Evolutionary conservation across 2,888 invertebrate genomes (phyloP), one percentile per base, ranked within the genome.

Genomic region (Cheilosia vulpina): DNA sequence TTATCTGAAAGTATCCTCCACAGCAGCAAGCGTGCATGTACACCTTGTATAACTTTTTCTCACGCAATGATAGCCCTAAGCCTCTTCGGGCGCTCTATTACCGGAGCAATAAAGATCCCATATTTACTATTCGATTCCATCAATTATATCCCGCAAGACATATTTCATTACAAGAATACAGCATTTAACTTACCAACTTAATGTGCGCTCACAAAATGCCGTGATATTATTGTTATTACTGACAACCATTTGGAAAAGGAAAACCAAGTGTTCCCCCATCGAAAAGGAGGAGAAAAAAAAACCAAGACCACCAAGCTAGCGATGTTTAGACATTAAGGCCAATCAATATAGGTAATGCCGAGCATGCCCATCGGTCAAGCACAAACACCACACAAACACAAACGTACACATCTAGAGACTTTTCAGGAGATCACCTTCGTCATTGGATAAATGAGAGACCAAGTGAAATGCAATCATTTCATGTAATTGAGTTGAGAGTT

Each of bases 391-490:
- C 3, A 47, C 45, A 17, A 1, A 47, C 45, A 15, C 7, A 45
- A 9, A n/a, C 17, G 0, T 6, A 15, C 17, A n/a, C n/a, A 47
- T 47, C 45, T 4, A 19, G 0, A 47, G n/a, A 47, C n/a, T 5
- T 17, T 19, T 47, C 7, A 17, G 9, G 17, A 17, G 45, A 17
- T 19, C 45, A 9, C 45, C 45, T 17, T 47, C 4, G 4, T 13
- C 38, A 38, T 47, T 47, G 45, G 45, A 17, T 17, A 17, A 47
- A 47, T 47, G 19, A n/a, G 52, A 27, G 43, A n/a, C 43, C 24
- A 60, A 60, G 43, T 60, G 60, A 43, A 60, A 45, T 27, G 24
- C 43, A 60, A 60, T 41, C 60, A 45, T 60, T 24, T 45, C 24
- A 24, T 21, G 27, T 60, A 60, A 60, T 60, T 38, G 60, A 45